Evolutionary conservation across 2,797 vertebrate species (phyloP).

Genomic region (Acrocephalus scirpaceus): DNA sequence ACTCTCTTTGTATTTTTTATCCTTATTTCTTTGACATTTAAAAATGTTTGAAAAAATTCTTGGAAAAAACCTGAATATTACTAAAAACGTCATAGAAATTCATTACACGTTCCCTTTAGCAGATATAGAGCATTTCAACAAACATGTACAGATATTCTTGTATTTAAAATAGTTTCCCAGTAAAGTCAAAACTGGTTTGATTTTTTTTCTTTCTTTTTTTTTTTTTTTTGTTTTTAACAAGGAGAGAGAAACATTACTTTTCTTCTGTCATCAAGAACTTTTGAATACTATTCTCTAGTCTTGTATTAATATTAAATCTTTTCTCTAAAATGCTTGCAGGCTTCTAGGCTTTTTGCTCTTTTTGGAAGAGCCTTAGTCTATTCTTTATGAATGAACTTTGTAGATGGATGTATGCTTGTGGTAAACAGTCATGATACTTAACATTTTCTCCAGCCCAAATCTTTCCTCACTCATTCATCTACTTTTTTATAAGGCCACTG

Average conservation of each 20-base stretch:
- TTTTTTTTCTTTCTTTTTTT: background rate
- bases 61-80: background rate
- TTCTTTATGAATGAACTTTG: background rate
- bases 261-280: background rate
- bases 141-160: background rate
- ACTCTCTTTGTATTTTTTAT: background rate
- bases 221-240: background rate
- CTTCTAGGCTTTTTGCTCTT: background rate
- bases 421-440: background rate
- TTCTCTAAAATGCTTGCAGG: background rate
- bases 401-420: background rate
- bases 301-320: background rate
- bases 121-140: background rate
- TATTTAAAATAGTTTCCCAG: background rate
- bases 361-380: background rate
- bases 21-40: background rate
- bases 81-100: background rate
- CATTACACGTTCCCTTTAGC: background rate
- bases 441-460: background rate
- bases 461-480: background rate
- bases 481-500: constrained; percentile 12
- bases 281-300: background rate
- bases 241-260: background rate
- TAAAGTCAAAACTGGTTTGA: background rate
- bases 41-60: background rate